Conservation (phyloP, 2,797 vertebrate species). For the Zalophus californianus region DNA sequence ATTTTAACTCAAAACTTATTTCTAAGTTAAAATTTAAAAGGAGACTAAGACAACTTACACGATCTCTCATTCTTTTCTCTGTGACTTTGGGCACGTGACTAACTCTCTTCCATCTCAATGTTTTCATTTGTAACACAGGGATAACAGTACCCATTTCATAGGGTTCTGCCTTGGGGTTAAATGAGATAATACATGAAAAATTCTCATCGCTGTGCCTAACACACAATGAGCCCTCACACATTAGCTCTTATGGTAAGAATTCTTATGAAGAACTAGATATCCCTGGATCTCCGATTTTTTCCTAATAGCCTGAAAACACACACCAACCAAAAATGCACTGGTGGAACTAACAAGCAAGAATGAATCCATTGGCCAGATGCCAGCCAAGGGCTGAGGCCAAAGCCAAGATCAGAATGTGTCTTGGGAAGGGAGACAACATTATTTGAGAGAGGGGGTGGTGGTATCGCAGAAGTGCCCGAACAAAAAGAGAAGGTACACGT, state of each 20-base stretch:
- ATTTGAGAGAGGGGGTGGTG: background rate
- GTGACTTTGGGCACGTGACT: background rate
- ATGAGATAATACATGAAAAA: background rate
- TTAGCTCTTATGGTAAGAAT: background rate
- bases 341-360: background rate
- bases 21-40: conserved; percentile 20
- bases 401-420: background rate
- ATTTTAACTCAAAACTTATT: conserved; percentile 47
- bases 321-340: background rate
- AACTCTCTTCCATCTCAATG: background rate
- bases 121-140: background rate
- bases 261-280: background rate
- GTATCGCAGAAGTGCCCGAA: background rate
- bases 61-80: background rate
- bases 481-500: background rate
- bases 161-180: background rate
- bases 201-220: background rate
- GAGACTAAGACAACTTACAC: background rate
- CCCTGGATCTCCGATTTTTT: background rate
- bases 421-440: conserved; percentile 1
- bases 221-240: background rate
- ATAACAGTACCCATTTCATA: background rate
- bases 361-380: background rate
- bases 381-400: background rate
- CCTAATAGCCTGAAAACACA: background rate